phyloP scores from a whole-genome alignment of 92 coral and sea anemone species.

The Chrysogorgia sp. region DNA sequence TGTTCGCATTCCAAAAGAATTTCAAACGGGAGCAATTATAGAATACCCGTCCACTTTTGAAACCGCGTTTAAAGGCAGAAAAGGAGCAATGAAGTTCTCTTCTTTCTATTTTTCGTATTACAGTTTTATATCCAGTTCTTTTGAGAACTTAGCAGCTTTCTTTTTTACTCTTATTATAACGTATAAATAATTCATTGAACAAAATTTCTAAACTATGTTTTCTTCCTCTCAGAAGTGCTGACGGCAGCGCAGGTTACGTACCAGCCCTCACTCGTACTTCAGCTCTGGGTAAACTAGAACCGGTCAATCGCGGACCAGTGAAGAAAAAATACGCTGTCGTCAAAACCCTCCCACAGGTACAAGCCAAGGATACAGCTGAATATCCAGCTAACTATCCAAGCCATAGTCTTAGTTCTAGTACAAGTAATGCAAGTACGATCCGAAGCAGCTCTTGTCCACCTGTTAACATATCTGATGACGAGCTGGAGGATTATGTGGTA shows the following conservation, averaged over 20 bases:
- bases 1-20: too few relatives aligned
- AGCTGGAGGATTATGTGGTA: constrained; percentile 56
- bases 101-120: too few relatives aligned
- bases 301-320: constrained; percentile 68
- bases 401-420: constrained; percentile 88
- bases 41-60: too few relatives aligned
- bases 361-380: constrained; percentile 65
- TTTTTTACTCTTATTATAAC: too few relatives aligned
- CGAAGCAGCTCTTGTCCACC: constrained; percentile 95
- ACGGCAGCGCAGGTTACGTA: constrained; percentile 62
- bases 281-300: constrained; percentile 73
- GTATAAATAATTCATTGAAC: too few relatives aligned
- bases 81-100: too few relatives aligned
- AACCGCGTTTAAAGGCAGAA: too few relatives aligned
- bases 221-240: background rate
- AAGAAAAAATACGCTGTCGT: constrained; percentile 97
- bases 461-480: constrained; percentile 76
- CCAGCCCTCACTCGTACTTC: constrained; percentile 92
- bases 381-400: constrained; percentile 78
- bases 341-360: constrained; percentile 82
- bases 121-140: too few relatives aligned
- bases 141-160: too few relatives aligned
- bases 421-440: constrained; percentile 97
- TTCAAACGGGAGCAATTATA: too few relatives aligned
- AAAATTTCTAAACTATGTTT: too few relatives aligned